Percentiles rank a stretch among this genome's conserved stretches.
phyloP scores from a whole-genome alignment of 2,888 invertebrate genomes.

The Odontomyia ornata region DNA sequence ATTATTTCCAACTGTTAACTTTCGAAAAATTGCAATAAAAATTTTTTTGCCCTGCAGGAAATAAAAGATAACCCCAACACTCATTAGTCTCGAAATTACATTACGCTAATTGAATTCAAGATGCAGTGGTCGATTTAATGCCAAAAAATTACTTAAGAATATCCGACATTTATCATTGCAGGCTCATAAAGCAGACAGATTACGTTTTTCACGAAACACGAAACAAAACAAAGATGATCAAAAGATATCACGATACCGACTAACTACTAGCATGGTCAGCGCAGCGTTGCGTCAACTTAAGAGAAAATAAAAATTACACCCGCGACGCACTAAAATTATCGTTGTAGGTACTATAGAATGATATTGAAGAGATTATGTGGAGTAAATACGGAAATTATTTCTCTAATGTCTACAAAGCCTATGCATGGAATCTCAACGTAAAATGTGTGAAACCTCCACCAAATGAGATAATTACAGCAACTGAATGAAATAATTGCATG shows the following conservation, averaged over 20 bases:
- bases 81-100: background rate
- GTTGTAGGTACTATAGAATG: too few species aligned
- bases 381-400: too few species aligned
- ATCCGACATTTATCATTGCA: constrained; percentile 17
- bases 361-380: too few species aligned
- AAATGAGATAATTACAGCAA: background rate
- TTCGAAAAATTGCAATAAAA: background rate
- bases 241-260: too few species aligned
- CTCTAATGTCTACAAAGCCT: too few species aligned
- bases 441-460: constrained; percentile 26
- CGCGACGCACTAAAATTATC: background rate
- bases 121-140: constrained; percentile 6
- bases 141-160: background rate
- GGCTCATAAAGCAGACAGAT: constrained; percentile 27
- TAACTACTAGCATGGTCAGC: background rate
- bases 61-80: background rate
- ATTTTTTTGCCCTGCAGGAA: background rate
- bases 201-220: constrained; percentile 4
- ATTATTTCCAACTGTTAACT: background rate
- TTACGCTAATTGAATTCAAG: background rate
- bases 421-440: background rate
- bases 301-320: background rate
- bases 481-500: background rate
- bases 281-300: constrained; percentile 4
- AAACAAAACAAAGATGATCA: background rate